A percentile compares a stretch with the other conserved stretches of the same genome.
Conservation (phyloP, 2,888 invertebrate species). For the Atethmia centrago region DNA sequence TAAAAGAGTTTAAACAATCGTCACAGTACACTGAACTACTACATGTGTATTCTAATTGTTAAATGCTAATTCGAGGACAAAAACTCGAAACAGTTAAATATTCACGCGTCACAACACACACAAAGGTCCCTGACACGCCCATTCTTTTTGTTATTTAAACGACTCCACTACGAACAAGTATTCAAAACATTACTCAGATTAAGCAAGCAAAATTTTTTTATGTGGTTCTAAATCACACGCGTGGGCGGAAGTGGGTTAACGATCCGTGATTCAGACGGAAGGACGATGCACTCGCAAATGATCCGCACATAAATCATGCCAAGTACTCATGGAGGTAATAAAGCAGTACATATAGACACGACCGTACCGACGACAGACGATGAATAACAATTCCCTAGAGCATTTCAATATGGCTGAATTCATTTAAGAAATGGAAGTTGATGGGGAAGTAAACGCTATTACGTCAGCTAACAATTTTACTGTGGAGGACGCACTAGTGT, state of each 20-base stretch:
- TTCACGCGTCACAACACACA: slow-evolving; percentile 55
- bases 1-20: slow-evolving; percentile 21
- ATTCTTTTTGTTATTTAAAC: slow-evolving; percentile 72
- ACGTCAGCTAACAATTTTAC: slow-evolving; percentile 36
- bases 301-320: slow-evolving; percentile 49
- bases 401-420: slow-evolving; percentile 42
- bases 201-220: slow-evolving; percentile 62
- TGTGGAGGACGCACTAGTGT: slow-evolving; percentile 28
- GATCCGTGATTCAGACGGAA: slow-evolving; percentile 80
- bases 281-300: slow-evolving; percentile 72
- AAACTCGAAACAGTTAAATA: slow-evolving; percentile 50
- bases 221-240: slow-evolving; percentile 65
- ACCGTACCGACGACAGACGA: slow-evolving; percentile 13
- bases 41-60: slow-evolving; percentile 55
- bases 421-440: slow-evolving; percentile 49
- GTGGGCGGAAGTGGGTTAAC: slow-evolving; percentile 84
- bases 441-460: slow-evolving; percentile 33
- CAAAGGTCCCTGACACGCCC: slow-evolving; percentile 71
- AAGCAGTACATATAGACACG: slow-evolving; percentile 37
- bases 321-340: slow-evolving; percentile 46
- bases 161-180: slow-evolving; percentile 60
- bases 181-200: slow-evolving; percentile 63
- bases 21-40: slow-evolving; percentile 26
- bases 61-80: slow-evolving; percentile 56
- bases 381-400: slow-evolving; percentile 45